A percentile compares a stretch with the other conserved stretches of the same genome.
Conservation (phyloP, 2,888 invertebrate species). For the Tenthredo distinguenda region DNA sequence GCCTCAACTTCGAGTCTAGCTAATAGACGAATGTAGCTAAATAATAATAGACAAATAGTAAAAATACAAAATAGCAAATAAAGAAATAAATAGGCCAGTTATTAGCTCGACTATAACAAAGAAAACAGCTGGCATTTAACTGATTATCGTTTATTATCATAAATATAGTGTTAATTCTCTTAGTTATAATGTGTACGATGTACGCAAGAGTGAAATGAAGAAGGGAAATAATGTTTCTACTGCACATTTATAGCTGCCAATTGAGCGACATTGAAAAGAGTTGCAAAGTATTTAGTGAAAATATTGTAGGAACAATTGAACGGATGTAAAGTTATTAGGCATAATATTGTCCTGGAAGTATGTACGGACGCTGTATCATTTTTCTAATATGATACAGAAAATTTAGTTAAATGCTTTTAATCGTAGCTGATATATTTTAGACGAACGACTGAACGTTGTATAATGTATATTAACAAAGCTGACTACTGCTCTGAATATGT, state of each 20-base stretch:
- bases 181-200: constrained; percentile 51
- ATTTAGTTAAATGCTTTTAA: constrained; percentile 37
- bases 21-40: constrained; percentile 59
- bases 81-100: constrained; percentile 57
- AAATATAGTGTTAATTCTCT: constrained; percentile 37
- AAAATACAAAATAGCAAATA: constrained; percentile 40
- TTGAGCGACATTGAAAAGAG: neutral
- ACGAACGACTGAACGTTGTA: constrained; percentile 45
- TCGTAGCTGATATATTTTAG: constrained; percentile 10
- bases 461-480: constrained; percentile 22
- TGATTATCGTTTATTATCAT: constrained; percentile 49
- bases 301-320: constrained; percentile 22
- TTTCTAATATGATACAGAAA: neutral
- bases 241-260: constrained; percentile 2
- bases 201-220: neutral
- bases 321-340: neutral
- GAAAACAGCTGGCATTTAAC: constrained; percentile 54
- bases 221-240: neutral
- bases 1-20: constrained; percentile 74
- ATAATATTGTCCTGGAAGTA: constrained; percentile 12
- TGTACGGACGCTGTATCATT: neutral
- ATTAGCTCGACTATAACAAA: constrained; percentile 49
- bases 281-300: constrained; percentile 25
- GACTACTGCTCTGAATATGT: constrained; percentile 14
- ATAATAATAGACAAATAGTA: constrained; percentile 45